phyloP scores from a whole-genome alignment of 2,113 vertebrate genomes.

The Macrotis lagotis region DNA sequence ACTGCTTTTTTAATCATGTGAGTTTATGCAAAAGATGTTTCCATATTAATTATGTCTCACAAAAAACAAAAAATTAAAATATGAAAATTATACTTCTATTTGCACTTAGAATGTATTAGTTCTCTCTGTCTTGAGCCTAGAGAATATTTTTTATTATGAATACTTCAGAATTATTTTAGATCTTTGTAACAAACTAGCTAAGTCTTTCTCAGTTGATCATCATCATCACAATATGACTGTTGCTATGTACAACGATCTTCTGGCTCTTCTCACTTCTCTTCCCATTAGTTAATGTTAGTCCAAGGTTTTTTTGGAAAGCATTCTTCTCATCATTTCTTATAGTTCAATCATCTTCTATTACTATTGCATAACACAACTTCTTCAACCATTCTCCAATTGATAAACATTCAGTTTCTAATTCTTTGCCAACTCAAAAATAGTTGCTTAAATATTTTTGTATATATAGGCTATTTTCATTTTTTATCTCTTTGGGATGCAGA shows the following conservation, averaged over 20 bases:
- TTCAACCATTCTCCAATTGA: background rate
- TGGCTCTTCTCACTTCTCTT: background rate
- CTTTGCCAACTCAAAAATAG: background rate
- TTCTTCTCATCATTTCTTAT: background rate
- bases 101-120: background rate
- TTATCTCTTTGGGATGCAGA: background rate
- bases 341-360: background rate
- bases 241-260: background rate
- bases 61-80: background rate
- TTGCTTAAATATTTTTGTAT: background rate
- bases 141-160: background rate
- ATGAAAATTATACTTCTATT: background rate
- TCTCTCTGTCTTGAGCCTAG: background rate
- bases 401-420: background rate
- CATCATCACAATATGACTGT: background rate
- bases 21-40: background rate
- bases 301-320: background rate
- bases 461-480: background rate
- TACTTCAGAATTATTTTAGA: background rate
- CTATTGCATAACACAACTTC: background rate
- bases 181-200: background rate
- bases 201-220: background rate
- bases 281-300: background rate
- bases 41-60: background rate
- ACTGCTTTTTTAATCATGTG: background rate